These are phyloP conservation scores for Hirundichthys speculiger DNA, from an alignment of 2,113 vertebrate genomes.

Conservation along the genomic window DNA sequence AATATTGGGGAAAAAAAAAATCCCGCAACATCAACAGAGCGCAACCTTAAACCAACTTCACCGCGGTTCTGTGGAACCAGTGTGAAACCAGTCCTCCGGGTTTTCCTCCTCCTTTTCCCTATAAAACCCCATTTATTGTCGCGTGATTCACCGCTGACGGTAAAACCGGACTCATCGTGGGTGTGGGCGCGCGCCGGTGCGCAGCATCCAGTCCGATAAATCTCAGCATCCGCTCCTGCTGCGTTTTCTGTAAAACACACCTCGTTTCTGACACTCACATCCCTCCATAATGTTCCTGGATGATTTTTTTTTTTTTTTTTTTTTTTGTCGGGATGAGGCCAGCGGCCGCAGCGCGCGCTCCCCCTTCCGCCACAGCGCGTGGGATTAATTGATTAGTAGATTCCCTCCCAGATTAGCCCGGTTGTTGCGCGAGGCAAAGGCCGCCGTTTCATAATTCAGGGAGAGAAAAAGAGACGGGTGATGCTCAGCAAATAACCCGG, in stretches of 20 bases:
- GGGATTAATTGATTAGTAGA: constrained; percentile 65
- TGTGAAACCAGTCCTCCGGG: no score
- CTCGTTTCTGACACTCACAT: no score
- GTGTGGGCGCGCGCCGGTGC: constrained; percentile 41
- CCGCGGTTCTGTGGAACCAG: no score
- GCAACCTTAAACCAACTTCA: no score
- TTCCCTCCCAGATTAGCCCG: constrained; percentile 58
- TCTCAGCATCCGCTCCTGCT: constrained; percentile 8
- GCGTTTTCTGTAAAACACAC: neutral
- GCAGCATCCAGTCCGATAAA: constrained; percentile 15
- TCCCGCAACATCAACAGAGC: no score
- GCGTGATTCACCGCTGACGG: no score
- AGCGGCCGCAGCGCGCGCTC: no score
- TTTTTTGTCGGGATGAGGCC: neutral
- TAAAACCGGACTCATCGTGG: no score
- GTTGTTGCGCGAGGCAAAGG: constrained; percentile 29
- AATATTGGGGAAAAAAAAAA: no score
- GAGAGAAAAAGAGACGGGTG: neutral
- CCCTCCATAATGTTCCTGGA: no score
- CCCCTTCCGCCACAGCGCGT: constrained; percentile 2
- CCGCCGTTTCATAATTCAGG: constrained; percentile 36
- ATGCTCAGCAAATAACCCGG: neutral
- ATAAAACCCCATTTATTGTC: no score
- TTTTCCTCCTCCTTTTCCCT: no score
- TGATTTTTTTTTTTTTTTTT: neutral